Evolutionary conservation across 2,888 invertebrate genomes (phyloP), one percentile per base, ranked within the genome.

Genomic region (Drosophila pegasa): DNA sequence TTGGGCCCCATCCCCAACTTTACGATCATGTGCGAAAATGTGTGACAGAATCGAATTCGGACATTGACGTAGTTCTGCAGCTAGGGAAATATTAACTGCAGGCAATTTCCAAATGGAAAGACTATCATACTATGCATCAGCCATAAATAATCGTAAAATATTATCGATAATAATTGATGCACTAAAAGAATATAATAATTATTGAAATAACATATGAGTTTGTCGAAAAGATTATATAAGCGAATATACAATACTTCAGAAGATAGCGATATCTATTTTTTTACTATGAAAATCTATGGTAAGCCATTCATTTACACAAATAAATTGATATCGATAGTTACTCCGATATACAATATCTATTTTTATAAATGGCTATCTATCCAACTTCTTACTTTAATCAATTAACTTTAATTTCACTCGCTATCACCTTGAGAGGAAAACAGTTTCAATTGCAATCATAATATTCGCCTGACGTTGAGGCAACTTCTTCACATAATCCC

Each of bases 11-110:
- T 33, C 51, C 16, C 38, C 33, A 8, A 37, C 38, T 62, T 68
- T 62, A 43, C 35, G 37, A 18, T 41, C 58, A 59, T 63, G 64
- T 61, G 63, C 61, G 52, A 64, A 64, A 60, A 60, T 64, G 38
- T 64, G 52, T 57, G 69, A 48, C 59, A 40, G 64, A 73, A 73
- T 54, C 40, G 9, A 69, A 69, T 73, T 60, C 64, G 48, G 40
- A 37, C 27, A 38, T 56, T 57, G 37, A 33, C 48, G 57, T 54
- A 57, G 35, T 29, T 20, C 29, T 5, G 31, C 1, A 29, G 14
- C 8, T 16, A 31, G n/a, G 31, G 22, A 31, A n/a, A 48, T 10
- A 27, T 18, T 18, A 52, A 35, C 10, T 40, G n/a, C 29, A 14
- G 45, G 16, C 56, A 31, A 37, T 57, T 52, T 41, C 6, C 6